These are phyloP conservation scores for Rhea pennata DNA, from an alignment of 2,113 vertebrate species.

Conservation along the genomic window DNA sequence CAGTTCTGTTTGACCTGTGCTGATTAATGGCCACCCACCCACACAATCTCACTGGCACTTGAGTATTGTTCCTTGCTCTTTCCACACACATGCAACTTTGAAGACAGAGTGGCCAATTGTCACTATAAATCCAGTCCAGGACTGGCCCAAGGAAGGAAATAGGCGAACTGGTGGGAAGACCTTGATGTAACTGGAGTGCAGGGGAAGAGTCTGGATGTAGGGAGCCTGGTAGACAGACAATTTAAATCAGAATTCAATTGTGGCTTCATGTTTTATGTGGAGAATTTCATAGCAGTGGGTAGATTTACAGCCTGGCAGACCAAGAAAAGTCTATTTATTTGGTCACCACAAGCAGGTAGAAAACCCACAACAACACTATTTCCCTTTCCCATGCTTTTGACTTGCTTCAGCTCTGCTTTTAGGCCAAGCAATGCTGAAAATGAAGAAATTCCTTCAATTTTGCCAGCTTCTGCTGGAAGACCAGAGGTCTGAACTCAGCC, in stretches of 20 bases:
- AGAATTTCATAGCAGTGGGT: not conserved
- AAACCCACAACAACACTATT: not conserved
- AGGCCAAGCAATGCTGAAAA: not conserved
- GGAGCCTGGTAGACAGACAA: not conserved
- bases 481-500: not conserved
- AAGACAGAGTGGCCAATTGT: not conserved
- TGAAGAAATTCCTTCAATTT: conserved; percentile 11
- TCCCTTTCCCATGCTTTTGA: not conserved
- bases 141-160: not conserved
- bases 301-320: not conserved
- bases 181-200: not conserved
- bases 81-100: not conserved
- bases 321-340: not conserved
- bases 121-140: not conserved
- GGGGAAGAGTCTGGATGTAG: not conserved
- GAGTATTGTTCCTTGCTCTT: not conserved
- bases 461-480: not conserved
- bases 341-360: not conserved
- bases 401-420: not conserved
- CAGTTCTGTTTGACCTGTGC: not conserved
- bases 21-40: not conserved
- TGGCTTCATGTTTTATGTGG: not conserved
- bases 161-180: not conserved
- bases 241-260: not conserved
- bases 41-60: not conserved